Percentiles rank a stretch among this genome's conserved stretches.
phyloP scores from a whole-genome alignment of 2,797 vertebrate genomes.

The Euphonia xanthogaster region DNA sequence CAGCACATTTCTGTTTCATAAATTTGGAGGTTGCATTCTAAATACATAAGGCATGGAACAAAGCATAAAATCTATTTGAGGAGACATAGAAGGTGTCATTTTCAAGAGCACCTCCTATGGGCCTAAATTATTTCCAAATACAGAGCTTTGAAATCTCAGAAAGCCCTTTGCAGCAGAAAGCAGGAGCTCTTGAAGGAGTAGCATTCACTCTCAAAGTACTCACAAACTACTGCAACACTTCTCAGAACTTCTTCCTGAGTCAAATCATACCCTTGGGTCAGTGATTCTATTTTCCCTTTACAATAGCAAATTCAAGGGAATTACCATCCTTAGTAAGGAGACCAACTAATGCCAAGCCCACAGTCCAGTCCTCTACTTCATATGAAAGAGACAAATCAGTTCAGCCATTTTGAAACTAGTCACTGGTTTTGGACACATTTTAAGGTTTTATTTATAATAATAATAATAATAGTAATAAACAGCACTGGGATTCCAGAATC shows the following conservation, averaged over 20 bases:
- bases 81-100: neutral
- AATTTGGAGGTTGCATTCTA: neutral
- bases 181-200: neutral
- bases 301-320: neutral
- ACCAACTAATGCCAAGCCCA: neutral
- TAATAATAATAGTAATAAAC: neutral
- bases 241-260: rapidly evolving
- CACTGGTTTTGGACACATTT: neutral
- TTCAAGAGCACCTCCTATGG: neutral
- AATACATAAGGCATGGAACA: neutral
- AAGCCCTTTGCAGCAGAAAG: neutral
- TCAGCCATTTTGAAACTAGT: neutral
- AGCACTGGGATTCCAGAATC: neutral
- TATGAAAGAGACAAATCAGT: neutral
- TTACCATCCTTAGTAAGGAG: neutral
- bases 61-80: neutral
- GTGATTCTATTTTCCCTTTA: neutral
- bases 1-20: neutral
- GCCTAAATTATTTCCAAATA: neutral
- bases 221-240: neutral
- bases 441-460: neutral
- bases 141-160: neutral
- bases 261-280: neutral
- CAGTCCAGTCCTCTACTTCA: neutral
- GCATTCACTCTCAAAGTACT: neutral